Conservation (phyloP, 2,797 vertebrate genomes). For the Rhynchotus rufescens region DNA sequence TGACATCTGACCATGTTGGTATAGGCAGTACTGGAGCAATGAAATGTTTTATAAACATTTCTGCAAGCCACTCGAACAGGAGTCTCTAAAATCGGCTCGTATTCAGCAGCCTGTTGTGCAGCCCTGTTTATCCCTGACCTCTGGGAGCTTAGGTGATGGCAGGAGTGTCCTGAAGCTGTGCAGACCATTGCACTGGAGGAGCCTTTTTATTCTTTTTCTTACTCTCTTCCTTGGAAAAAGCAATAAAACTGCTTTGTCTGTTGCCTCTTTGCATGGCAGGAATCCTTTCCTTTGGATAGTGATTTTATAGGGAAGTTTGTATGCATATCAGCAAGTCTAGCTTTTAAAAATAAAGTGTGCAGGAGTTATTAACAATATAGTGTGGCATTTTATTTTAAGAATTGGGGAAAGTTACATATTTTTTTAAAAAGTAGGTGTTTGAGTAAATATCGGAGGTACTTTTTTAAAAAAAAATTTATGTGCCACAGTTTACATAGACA, state of each 20-base stretch:
- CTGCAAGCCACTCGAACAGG: not conserved
- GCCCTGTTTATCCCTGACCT: not conserved
- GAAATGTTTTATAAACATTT: slow-evolving; percentile 40
- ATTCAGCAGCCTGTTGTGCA: not conserved
- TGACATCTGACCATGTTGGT: not conserved
- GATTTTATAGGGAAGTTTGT: slow-evolving; percentile 77
- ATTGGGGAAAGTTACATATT: slow-evolving; percentile 77
- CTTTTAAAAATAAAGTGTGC: slow-evolving; percentile 74
- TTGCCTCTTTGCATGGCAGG: slow-evolving; percentile 61
- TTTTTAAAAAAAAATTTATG: slow-evolving; percentile 75
- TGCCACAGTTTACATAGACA: slow-evolving; percentile 75
- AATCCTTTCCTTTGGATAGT: slow-evolving; percentile 55
- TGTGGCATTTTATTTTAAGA: slow-evolving; percentile 80
- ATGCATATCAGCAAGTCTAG: slow-evolving; percentile 66
- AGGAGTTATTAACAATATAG: slow-evolving; percentile 64
- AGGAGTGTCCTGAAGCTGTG: not conserved
- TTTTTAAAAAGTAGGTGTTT: slow-evolving; percentile 79
- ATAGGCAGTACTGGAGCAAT: not conserved
- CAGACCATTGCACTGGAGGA: not conserved
- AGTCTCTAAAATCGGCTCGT: not conserved
- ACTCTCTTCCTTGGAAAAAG: slow-evolving; percentile 71
- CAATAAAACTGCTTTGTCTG: slow-evolving; percentile 81
- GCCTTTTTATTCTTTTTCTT: slow-evolving; percentile 38
- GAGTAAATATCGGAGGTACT: slow-evolving; percentile 78
- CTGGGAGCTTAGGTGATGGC: not conserved